A percentile compares a stretch with the other conserved stretches of the same genome.
Conservation (phyloP, 2,113 vertebrate genomes). For the Rattus norvegicus region GRCr8 NC_086024.1:23641501-23642000, state of each 20-base stretch:
- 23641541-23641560: conserved; percentile 78
- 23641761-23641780: conserved; percentile 57
- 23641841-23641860: not conserved
- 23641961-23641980: not conserved
- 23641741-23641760: conserved; percentile 74
- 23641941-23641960: not conserved
- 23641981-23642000: not conserved
- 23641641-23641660: conserved; percentile 73
- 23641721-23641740: conserved; percentile 70
- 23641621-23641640: conserved; percentile 81
- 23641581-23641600: conserved; percentile 83
- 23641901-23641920: conserved; percentile 9
- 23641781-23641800: conserved; percentile 40
- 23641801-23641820: not conserved
- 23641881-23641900: conserved; percentile 40
- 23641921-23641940: conserved; percentile 7
- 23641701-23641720: conserved; percentile 82
- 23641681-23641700: conserved; percentile 72
- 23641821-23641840: not conserved
- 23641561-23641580: conserved; percentile 81
- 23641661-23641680: conserved; percentile 62
- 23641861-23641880: not conserved
- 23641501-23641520: conserved; percentile 66
- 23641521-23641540: conserved; percentile 82
- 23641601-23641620: conserved; percentile 87